A percentile compares a stretch with the other conserved stretches of the same genome.
phyloP scores from a whole-genome alignment of 2,113 vertebrate genomes.

The Actinemys pallida region DNA sequence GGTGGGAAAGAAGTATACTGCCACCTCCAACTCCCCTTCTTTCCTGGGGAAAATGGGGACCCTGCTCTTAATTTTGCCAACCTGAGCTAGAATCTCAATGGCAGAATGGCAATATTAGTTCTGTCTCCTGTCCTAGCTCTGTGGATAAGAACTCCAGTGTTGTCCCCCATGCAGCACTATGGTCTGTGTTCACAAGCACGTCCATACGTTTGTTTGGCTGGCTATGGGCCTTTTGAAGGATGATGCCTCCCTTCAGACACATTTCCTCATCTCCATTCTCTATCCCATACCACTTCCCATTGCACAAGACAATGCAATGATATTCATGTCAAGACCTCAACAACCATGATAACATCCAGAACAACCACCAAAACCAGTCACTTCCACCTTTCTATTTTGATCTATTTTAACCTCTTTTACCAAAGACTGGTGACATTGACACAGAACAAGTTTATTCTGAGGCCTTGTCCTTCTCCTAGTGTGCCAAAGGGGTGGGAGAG shows the following conservation, averaged over 20 bases:
- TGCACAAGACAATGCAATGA: neutral
- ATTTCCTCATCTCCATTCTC: neutral
- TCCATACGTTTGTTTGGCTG: neutral
- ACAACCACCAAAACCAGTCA: too few relatives aligned
- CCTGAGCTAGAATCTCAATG: neutral
- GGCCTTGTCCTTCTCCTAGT: neutral
- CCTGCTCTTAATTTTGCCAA: neutral
- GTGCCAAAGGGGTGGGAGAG: too few relatives aligned
- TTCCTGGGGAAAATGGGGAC: neutral
- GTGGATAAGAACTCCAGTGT: neutral
- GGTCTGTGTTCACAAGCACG: neutral
- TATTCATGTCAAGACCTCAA: too few relatives aligned
- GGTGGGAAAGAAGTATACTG: neutral
- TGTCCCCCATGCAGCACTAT: neutral
- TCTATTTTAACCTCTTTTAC: neutral
- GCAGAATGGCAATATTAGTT: neutral
- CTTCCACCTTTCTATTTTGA: neutral
- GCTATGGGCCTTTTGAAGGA: neutral
- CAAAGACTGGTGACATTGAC: neutral
- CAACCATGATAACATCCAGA: too few relatives aligned
- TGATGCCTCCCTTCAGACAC: fast-evolving
- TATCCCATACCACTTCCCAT: neutral
- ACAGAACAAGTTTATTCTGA: neutral
- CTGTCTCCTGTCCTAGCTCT: neutral
- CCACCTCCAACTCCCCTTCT: too few relatives aligned